Evolutionary conservation across 2,888 invertebrate species (phyloP).

Genomic region (Cheilosia grossa): DNA sequence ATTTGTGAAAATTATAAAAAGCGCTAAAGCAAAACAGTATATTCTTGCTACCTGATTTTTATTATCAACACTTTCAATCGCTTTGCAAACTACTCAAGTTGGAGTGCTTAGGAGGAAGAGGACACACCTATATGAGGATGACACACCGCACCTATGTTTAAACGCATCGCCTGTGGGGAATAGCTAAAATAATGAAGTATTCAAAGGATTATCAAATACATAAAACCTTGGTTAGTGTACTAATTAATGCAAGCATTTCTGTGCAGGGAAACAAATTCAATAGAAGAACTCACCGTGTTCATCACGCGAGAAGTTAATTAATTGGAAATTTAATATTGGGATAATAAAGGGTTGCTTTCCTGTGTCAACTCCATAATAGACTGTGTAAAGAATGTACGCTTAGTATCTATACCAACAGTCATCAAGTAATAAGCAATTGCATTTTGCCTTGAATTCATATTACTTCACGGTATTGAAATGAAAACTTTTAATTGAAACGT

Average conservation of each 20-base stretch:
- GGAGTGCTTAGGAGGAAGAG: conserved; percentile 6
- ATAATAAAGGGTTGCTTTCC: conserved; percentile 56
- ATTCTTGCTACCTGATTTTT: conserved; percentile 66
- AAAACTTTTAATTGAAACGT: too few relatives aligned
- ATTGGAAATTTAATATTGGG: conserved; percentile 71
- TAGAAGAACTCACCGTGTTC: conserved; percentile 35
- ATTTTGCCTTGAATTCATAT: neutral
- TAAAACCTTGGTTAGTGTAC: conserved; percentile 61
- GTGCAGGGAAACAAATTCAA: conserved; percentile 53
- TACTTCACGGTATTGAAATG: too few relatives aligned
- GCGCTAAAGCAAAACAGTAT: conserved; percentile 56
- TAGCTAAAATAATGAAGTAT: conserved; percentile 57
- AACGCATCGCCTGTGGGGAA: conserved; percentile 35
- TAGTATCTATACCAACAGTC: neutral
- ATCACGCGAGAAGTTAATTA: conserved; percentile 73
- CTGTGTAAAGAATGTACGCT: neutral
- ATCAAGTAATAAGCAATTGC: neutral
- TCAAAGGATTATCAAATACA: conserved; percentile 72
- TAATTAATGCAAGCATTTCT: conserved; percentile 73
- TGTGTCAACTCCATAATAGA: conserved; percentile 33
- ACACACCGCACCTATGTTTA: conserved; percentile 48
- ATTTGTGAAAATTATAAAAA: conserved; percentile 68
- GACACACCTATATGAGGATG: conserved; percentile 49
- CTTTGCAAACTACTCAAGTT: conserved; percentile 35
- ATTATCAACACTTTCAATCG: conserved; percentile 66